Percentiles rank a stretch among this genome's conserved stretches.
Evolutionary conservation across 37 sponge, comb jelly and placozoan genomes (phyloP).

Genomic region (Ianthella basta): DNA sequence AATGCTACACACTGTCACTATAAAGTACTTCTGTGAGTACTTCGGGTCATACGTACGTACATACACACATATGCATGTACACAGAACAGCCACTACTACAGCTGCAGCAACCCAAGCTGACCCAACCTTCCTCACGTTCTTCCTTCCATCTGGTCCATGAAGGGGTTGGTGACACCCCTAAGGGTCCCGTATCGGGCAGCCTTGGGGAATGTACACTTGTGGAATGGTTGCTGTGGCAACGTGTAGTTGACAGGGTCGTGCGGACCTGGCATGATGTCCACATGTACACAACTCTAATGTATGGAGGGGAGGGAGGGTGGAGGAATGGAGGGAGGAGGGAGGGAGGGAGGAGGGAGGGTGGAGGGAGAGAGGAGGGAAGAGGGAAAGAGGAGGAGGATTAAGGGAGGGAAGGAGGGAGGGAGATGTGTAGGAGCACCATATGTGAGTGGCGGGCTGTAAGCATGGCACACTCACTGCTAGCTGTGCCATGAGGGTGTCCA

Average conservation of each 20-base stretch:
- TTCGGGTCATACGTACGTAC: neutral
- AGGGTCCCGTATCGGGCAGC: conserved; percentile 63
- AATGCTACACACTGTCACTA: too few species aligned
- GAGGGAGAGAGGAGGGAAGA: neutral
- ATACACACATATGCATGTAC: neutral
- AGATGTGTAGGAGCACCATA: neutral
- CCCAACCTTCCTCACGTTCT: conserved; percentile 45
- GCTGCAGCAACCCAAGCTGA: too few species aligned
- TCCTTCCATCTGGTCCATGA: conserved; percentile 69
- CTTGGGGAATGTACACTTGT: conserved; percentile 95
- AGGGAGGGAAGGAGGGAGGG: conserved; percentile 13
- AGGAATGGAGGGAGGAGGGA: neutral
- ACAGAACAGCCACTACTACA: neutral
- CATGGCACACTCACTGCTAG: conserved; percentile 87
- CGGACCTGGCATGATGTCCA: conserved; percentile 94
- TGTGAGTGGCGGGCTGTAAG: neutral
- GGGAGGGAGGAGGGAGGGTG: neutral
- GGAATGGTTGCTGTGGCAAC: conserved; percentile 97
- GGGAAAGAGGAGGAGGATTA: conserved; percentile 7
- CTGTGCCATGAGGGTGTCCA: conserved; percentile 83
- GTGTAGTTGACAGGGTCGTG: conserved; percentile 92
- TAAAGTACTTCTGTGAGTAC: neutral
- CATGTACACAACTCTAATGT: conserved; percentile 79
- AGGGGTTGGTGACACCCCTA: conserved; percentile 90
- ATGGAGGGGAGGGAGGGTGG: neutral